phyloP scores from a whole-genome alignment of 2,113 vertebrate genomes.

The Dermatemys mawii region DNA sequence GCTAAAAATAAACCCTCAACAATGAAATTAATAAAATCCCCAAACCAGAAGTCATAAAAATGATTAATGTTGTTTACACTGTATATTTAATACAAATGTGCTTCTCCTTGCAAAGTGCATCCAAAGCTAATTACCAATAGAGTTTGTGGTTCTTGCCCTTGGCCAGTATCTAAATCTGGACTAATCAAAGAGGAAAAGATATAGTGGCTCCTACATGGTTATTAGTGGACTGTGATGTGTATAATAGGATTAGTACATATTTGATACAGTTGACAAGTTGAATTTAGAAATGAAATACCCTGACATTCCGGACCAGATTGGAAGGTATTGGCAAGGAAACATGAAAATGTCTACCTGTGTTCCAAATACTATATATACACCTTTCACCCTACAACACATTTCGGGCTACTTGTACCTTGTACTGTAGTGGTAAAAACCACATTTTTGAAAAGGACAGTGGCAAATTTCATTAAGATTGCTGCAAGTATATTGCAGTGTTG shows the following conservation, averaged over 20 bases:
- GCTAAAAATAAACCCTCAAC: background rate
- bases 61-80: background rate
- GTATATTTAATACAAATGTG: background rate
- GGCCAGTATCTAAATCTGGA: constrained; percentile 42
- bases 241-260: constrained; percentile 64
- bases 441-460: background rate
- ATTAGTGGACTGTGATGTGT: constrained; percentile 49
- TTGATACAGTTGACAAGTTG: constrained; percentile 55
- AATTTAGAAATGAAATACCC: constrained; percentile 65
- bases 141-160: constrained; percentile 46
- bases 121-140: constrained; percentile 1
- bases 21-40: background rate
- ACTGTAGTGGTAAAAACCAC: background rate
- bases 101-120: constrained; percentile 41
- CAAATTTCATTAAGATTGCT: background rate
- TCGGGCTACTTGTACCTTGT: background rate
- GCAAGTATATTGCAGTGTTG: background rate
- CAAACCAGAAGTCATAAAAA: background rate
- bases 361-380: background rate
- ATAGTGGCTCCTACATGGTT: background rate
- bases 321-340: constrained; percentile 21
- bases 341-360: background rate
- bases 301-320: background rate
- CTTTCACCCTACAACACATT: constrained; percentile 10
- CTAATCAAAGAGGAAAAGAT: constrained; percentile 59